Percentiles rank a stretch among this genome's conserved stretches.
These are phyloP conservation scores for Sialis fuliginosa DNA, from an alignment of 2,888 invertebrate genomes.

Conservation along the genomic window DNA sequence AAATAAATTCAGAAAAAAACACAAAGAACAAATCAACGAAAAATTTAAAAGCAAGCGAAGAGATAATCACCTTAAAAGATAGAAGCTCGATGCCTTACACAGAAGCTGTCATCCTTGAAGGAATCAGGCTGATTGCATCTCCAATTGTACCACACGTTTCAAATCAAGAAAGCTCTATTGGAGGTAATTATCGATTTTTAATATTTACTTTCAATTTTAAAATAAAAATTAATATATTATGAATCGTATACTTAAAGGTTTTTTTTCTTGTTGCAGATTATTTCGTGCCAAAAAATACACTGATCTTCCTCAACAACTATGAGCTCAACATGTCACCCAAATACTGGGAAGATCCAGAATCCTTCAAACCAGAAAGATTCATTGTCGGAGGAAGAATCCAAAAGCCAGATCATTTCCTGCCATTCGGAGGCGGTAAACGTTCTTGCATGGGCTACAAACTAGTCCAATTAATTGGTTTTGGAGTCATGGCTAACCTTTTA, in stretches of 20 bases:
- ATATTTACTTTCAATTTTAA: no score
- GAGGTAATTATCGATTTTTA: constrained; percentile 26
- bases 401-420: constrained; percentile 46
- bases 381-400: constrained; percentile 31
- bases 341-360: constrained; percentile 38
- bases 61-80: constrained; percentile 16
- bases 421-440: constrained; percentile 45
- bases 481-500: constrained; percentile 31
- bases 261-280: constrained; percentile 28
- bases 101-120: constrained; percentile 40
- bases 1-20: background rate
- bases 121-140: constrained; percentile 41
- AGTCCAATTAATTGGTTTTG: constrained; percentile 38
- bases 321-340: constrained; percentile 42
- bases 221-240: no score
- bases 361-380: constrained; percentile 43
- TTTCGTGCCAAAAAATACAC: constrained; percentile 37
- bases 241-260: background rate
- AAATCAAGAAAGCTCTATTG: constrained; percentile 38
- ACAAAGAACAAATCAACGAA: background rate
- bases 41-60: background rate
- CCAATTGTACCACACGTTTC: constrained; percentile 52
- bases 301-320: constrained; percentile 49
- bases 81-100: constrained; percentile 36
- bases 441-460: constrained; percentile 52